These are phyloP conservation scores for Pseudochromis fuscus DNA, from an alignment of 2,797 vertebrate species.

Conservation along the genomic window DNA sequence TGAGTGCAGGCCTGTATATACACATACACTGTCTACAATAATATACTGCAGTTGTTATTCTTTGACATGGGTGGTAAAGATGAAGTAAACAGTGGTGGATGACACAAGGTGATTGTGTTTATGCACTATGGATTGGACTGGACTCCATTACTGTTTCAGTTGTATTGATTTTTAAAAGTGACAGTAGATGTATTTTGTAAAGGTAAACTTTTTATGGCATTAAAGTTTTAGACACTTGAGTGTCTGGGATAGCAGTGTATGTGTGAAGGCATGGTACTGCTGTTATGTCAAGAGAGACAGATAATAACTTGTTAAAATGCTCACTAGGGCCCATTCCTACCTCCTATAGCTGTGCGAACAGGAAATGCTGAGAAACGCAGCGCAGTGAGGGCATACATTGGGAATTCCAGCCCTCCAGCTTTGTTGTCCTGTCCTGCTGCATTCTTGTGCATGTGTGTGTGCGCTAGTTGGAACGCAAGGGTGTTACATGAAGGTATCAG, in stretches of 20 bases:
- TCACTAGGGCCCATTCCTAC: constrained; percentile 69
- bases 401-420: constrained; percentile 83
- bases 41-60: background rate
- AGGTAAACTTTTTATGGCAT: background rate
- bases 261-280: constrained; percentile 22
- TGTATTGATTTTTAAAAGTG: background rate
- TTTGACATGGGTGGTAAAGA: constrained; percentile 7
- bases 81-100: background rate
- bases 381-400: constrained; percentile 73
- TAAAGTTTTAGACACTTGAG: background rate
- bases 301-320: constrained; percentile 58
- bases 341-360: constrained; percentile 74
- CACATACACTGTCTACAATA: background rate
- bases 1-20: background rate
- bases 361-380: constrained; percentile 80
- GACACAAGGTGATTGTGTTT: background rate
- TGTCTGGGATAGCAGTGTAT: background rate
- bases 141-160: background rate
- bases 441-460: constrained; percentile 76
- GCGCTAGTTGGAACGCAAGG: constrained; percentile 57
- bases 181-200: background rate
- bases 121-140: background rate
- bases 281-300: constrained; percentile 48
- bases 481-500: constrained; percentile 71
- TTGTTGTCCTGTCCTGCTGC: constrained; percentile 83